phyloP scores from a whole-genome alignment of 2,113 vertebrate genomes.

The Serilophus lunatus region DNA sequence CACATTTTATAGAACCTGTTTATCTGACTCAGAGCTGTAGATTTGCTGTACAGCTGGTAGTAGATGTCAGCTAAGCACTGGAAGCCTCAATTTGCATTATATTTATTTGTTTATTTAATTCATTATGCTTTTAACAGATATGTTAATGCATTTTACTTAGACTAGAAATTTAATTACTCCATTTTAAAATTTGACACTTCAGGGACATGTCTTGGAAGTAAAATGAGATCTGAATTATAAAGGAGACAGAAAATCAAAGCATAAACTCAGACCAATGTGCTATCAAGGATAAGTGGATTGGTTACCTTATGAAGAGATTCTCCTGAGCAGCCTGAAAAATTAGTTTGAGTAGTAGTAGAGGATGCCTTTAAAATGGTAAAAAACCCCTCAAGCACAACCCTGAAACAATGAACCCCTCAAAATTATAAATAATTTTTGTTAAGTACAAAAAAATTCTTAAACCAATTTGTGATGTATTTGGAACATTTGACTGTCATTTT shows the following conservation, averaged over 20 bases:
- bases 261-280: background rate
- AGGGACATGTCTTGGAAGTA: background rate
- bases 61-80: background rate
- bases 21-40: background rate
- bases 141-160: background rate
- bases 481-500: background rate
- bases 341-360: background rate
- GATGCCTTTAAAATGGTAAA: background rate
- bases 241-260: background rate
- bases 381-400: background rate
- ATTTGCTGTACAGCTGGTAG: background rate
- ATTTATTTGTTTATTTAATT: background rate
- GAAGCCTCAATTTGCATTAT: background rate
- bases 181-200: background rate
- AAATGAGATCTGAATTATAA: background rate
- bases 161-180: background rate
- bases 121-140: background rate
- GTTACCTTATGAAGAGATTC: background rate
- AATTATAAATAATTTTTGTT: background rate
- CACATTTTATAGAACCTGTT: background rate
- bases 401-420: background rate
- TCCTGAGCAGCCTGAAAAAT: background rate
- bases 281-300: background rate
- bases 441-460: background rate
- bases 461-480: background rate